Conservation (phyloP, 2,113 vertebrate species). For the Eira barbara region DNA sequence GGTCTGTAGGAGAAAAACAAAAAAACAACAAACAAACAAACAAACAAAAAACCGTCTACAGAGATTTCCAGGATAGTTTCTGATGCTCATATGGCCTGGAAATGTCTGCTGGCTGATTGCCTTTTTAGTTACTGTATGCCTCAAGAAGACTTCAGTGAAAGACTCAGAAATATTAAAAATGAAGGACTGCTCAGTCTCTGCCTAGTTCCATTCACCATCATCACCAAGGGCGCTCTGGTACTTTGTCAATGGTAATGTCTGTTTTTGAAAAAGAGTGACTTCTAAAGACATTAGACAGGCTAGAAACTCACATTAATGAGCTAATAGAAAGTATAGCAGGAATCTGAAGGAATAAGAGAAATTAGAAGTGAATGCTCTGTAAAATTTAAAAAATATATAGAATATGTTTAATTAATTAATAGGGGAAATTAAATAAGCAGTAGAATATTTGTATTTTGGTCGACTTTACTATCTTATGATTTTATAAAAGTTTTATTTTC, state of each 20-base stretch:
- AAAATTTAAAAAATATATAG: background rate
- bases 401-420: background rate
- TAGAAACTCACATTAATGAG: background rate
- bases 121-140: constrained; percentile 23
- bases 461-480: background rate
- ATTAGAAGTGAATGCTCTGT: background rate
- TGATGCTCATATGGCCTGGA: background rate
- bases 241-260: background rate
- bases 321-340: background rate
- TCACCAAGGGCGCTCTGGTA: background rate
- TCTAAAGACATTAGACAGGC: background rate
- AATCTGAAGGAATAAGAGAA: background rate
- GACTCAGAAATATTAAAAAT: constrained; percentile 9
- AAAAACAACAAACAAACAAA: background rate
- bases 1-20: background rate
- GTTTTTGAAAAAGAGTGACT: background rate
- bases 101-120: constrained; percentile 1
- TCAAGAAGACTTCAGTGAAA: constrained; percentile 23
- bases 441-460: background rate
- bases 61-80: constrained; percentile 28
- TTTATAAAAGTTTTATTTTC: background rate
- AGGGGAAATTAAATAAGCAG: background rate
- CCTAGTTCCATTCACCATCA: background rate
- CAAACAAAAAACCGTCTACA: background rate
- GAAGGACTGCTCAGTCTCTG: background rate